phyloP scores from a whole-genome alignment of 1,140 invertebrate genomes.

The Leguminivora glycinivorella region DNA sequence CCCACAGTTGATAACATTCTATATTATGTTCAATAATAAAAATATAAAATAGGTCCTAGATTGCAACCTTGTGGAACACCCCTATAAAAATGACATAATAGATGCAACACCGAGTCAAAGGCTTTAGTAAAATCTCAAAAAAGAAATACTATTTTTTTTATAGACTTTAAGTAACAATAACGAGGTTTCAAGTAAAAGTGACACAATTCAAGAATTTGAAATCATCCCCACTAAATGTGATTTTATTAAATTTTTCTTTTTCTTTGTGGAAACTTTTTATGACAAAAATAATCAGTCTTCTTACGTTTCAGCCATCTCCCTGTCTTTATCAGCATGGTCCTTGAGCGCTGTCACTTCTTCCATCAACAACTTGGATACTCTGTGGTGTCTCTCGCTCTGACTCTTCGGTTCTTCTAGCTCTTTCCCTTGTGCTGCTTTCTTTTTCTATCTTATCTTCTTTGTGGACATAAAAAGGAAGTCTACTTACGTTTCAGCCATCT shows the following conservation, averaged over 20 bases:
- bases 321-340: no score
- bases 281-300: conserved; percentile 31
- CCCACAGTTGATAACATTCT: no score
- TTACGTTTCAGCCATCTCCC: conserved; percentile 78
- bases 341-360: no score
- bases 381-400: conserved; percentile 43
- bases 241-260: no score
- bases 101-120: not conserved
- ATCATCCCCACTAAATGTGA: no score
- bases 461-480: conserved; percentile 1
- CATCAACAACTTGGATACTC: no score
- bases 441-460: conserved; percentile 79
- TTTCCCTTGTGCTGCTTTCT: conserved; percentile 68
- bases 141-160: no score
- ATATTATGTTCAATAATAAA: no score
- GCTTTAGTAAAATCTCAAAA: not conserved
- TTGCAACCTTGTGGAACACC: not conserved
- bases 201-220: no score
- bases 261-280: no score
- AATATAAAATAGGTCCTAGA: conserved; percentile 10
- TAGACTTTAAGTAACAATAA: no score
- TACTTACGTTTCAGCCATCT: conserved; percentile 79
- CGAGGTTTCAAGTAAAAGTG: no score
- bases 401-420: conserved; percentile 79
- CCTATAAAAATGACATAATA: not conserved